Base-by-base conservation (phyloP, 1,140 invertebrate genomes). In the Cheumatopsyche charites region DNA sequence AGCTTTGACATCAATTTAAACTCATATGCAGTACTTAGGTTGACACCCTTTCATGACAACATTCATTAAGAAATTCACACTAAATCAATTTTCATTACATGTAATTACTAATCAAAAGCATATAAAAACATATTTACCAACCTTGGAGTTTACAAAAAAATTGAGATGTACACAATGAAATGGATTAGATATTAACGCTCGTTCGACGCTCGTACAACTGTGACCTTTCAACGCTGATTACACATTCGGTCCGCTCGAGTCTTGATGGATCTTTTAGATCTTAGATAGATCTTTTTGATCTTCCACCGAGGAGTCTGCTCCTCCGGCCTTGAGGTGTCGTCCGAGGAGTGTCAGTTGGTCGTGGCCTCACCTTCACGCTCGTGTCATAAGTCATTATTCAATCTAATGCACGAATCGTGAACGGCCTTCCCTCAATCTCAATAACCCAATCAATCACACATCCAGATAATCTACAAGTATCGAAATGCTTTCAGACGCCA, bases 401-500 rank as follows among this genome's bases (percentile, higher is more conserved):
- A 66, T 66, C 12, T 66, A 66, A 66, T 66, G 45, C 13, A 49
- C 23, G 43, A 66, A 29, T 66, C 63, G 63, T 55, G 66, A 47
- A 36, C 25, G 63, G 66, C 66, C 66, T 68, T 68, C 66, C 26
- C 49, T 19, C 21, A 29, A 42, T n/a, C 19, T 6, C 4, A 47
- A 12, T 4, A 47, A 13, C 5, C 19, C 42, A 15, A 66, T 66
- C 63, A 66, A 66, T 66, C 43, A 66, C n/a, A n/a, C 15, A 47
- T 47, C 6, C 19, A 17, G 62, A 13, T 66, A 66, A 29, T 21
- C 58, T 13, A 5, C 26, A 61, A 61, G 17, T 5, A 4, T 61
- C 12, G 17, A 6, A 15, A 29, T 45, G 19, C 73, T 63, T 86
- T 29, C 80, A 96, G 94, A 95, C 82, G 93, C 92, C 0, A 95